These are phyloP conservation scores for Anolis carolinensis DNA, from an alignment of 2,113 vertebrate species.

Conservation along the genomic window DNA sequence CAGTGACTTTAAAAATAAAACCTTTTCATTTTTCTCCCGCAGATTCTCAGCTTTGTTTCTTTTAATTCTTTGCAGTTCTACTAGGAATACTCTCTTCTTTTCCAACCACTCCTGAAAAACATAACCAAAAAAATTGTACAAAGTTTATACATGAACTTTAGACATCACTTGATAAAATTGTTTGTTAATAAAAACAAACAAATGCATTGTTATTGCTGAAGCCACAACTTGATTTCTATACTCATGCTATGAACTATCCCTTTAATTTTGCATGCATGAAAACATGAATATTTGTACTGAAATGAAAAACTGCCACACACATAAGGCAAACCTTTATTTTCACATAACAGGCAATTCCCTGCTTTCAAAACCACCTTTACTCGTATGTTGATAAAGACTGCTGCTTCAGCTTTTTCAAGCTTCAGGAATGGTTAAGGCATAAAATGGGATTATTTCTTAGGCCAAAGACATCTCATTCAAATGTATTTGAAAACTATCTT, in stretches of 20 bases:
- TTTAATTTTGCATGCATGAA: neutral
- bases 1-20: conserved; percentile 56
- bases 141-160: neutral
- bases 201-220: neutral
- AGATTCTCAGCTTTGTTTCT: conserved; percentile 82
- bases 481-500: too few species aligned
- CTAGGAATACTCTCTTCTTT: conserved; percentile 83
- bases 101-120: conserved; percentile 88
- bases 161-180: neutral
- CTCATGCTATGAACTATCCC: too few species aligned
- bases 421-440: too few species aligned
- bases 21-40: conserved; percentile 80
- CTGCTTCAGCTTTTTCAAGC: too few species aligned
- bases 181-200: neutral
- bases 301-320: neutral
- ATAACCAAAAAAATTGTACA: conserved; percentile 15
- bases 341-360: too few species aligned
- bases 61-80: conserved; percentile 77
- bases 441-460: too few species aligned
- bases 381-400: too few species aligned
- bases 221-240: neutral
- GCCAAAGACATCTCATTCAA: too few species aligned
- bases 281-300: neutral
- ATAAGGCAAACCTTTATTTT: neutral
- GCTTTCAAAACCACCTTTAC: too few species aligned